phyloP scores from a whole-genome alignment of 2,888 invertebrate genomes.

The Tenthredo notha region DNA sequence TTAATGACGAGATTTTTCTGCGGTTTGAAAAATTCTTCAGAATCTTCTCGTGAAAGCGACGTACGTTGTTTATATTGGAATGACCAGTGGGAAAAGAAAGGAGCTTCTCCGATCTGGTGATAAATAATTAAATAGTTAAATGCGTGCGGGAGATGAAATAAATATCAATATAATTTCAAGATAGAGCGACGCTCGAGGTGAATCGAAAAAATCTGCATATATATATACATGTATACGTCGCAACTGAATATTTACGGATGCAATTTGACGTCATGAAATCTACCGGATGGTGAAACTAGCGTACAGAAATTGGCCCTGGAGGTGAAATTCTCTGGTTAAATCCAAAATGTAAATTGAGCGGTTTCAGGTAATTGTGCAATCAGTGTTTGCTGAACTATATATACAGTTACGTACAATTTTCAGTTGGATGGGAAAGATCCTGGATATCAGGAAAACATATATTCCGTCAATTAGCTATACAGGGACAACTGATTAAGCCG shows the following conservation, averaged over 20 bases:
- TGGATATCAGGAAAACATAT: neutral
- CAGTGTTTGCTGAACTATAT: slow-evolving; percentile 9
- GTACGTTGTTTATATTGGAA: neutral
- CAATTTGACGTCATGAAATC: slow-evolving; percentile 5
- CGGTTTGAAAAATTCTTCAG: neutral
- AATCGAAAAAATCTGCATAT: neutral
- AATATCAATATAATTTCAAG: neutral
- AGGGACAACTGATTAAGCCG: neutral
- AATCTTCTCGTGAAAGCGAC: neutral
- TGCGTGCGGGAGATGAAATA: neutral
- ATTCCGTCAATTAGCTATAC: neutral
- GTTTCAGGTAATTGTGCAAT: slow-evolving; percentile 13
- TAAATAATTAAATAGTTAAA: neutral
- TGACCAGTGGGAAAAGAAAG: neutral
- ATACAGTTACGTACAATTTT: neutral
- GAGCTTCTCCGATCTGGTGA: neutral
- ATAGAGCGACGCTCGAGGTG: neutral
- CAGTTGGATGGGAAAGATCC: neutral
- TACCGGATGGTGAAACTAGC: neutral
- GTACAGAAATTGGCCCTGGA: neutral
- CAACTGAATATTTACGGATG: neutral
- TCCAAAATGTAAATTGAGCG: slow-evolving; percentile 21
- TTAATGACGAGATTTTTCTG: neutral
- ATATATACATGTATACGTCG: neutral
- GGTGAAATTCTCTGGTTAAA: neutral